phyloP scores from a whole-genome alignment of 2,113 vertebrate species.

The Solea senegalensis region DNA sequence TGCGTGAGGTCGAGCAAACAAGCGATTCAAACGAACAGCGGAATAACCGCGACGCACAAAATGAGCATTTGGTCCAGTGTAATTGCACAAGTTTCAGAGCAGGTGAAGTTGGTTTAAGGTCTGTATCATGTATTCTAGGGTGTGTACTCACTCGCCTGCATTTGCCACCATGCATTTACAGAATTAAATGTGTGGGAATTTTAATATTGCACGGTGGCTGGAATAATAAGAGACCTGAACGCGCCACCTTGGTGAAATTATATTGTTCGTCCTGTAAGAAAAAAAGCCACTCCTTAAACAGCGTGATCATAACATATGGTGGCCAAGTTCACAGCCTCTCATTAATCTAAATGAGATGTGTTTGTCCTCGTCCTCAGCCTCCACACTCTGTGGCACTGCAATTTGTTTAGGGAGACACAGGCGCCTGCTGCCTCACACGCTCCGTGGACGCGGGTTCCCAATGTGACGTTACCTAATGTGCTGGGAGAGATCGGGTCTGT shows the following conservation, averaged over 20 bases:
- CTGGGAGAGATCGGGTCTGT: conserved; percentile 40
- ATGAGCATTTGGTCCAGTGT: neutral
- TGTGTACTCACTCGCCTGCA: conserved; percentile 48
- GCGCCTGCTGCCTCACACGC: conserved; percentile 13
- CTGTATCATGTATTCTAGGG: conserved; percentile 38
- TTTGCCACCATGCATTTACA: conserved; percentile 51
- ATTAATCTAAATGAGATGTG: conserved; percentile 71
- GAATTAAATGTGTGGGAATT: conserved; percentile 67
- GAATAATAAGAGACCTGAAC: conserved; percentile 61
- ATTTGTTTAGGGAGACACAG: conserved; percentile 38
- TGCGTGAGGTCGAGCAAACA: conserved; percentile 14
- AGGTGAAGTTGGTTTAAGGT: conserved; percentile 38
- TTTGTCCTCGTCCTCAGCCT: conserved; percentile 45
- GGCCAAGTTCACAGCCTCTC: conserved; percentile 57
- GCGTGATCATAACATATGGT: conserved; percentile 61
- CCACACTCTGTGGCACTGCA: conserved; percentile 29
- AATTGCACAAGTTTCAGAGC: conserved; percentile 29
- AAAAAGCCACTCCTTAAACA: conserved; percentile 72
- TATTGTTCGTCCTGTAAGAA: conserved; percentile 64
- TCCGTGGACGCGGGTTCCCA: conserved; percentile 4
- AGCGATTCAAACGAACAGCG: conserved; percentile 16
- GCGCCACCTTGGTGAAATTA: conserved; percentile 65
- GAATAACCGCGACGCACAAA: conserved; percentile 18
- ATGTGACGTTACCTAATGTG: conserved; percentile 40
- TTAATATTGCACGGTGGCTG: conserved; percentile 50